These are phyloP conservation scores for Crocallis elinguaria DNA, from an alignment of 2,888 invertebrate genomes.

Conservation along the genomic window DNA sequence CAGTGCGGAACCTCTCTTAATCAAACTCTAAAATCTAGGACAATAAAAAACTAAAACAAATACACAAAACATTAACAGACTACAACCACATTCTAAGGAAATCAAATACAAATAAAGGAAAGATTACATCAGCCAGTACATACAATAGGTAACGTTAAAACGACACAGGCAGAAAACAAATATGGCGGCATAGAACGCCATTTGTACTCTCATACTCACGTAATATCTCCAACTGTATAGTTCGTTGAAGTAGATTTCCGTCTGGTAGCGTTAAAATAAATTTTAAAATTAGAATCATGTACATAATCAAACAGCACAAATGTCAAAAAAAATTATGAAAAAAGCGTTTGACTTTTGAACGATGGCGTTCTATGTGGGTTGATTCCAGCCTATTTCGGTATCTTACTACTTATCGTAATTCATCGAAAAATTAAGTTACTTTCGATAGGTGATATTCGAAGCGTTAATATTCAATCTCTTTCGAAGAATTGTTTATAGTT, in stretches of 20 bases:
- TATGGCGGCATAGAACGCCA: constrained; percentile 5
- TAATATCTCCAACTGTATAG: constrained; percentile 80
- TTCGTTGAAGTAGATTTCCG: constrained; percentile 80
- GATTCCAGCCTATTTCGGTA: too few relatives aligned
- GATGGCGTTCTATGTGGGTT: too few relatives aligned
- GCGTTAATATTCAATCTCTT: too few relatives aligned
- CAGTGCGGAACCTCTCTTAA: too few relatives aligned
- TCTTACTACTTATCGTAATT: too few relatives aligned
- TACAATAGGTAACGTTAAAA: too few relatives aligned
- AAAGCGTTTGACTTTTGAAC: too few relatives aligned
- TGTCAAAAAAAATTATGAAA: not conserved
- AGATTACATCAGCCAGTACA: not conserved
- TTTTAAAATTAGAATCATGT: constrained; percentile 29
- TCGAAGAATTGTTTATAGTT: too few relatives aligned
- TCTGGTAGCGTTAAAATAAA: constrained; percentile 72
- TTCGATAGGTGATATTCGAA: too few relatives aligned
- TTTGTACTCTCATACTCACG: constrained; percentile 62
- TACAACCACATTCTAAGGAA: not conserved
- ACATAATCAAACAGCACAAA: constrained; percentile 23
- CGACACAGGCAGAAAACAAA: constrained; percentile 1
- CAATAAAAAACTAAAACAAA: too few relatives aligned
- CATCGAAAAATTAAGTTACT: too few relatives aligned
- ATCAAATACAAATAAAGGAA: not conserved
- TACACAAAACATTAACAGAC: not conserved
- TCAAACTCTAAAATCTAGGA: too few relatives aligned